phyloP scores from a whole-genome alignment of 2,888 invertebrate genomes.

The Drosophila nr. medialis region DNA sequence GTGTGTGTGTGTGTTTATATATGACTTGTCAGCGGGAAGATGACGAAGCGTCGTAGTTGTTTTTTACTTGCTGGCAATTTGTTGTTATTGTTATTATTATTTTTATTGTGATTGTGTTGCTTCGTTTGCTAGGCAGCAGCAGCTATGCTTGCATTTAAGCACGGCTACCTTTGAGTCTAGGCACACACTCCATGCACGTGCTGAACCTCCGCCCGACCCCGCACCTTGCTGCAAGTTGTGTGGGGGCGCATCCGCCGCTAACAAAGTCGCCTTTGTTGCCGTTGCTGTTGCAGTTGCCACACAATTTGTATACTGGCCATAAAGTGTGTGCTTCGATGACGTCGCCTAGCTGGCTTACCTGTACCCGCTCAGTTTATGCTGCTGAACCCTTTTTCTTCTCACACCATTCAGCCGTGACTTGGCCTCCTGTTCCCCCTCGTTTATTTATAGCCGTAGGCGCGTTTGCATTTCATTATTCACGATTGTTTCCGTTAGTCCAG shows the following conservation, averaged over 20 bases:
- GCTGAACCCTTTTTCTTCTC: constrained; percentile 30
- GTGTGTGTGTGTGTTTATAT: neutral
- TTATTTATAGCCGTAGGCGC: constrained; percentile 59
- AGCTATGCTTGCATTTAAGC: constrained; percentile 16
- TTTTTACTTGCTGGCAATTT: constrained; percentile 46
- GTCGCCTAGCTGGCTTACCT: constrained; percentile 38
- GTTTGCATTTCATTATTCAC: constrained; percentile 72
- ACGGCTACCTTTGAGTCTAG: constrained; percentile 11
- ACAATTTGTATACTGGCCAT: constrained; percentile 43
- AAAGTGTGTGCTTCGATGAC: constrained; percentile 29
- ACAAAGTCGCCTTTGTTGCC: constrained; percentile 22
- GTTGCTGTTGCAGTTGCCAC: constrained; percentile 11
- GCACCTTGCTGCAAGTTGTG: neutral
- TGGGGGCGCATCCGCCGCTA: constrained; percentile 27
- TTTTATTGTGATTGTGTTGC: constrained; percentile 50
- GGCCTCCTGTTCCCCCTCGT: constrained; percentile 19
- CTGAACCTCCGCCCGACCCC: constrained; percentile 3
- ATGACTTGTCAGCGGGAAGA: constrained; percentile 45
- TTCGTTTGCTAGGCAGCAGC: constrained; percentile 44
- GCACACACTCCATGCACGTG: constrained; percentile 61
- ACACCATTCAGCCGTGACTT: constrained; percentile 67
- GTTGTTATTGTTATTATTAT: constrained; percentile 40
- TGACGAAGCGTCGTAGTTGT: constrained; percentile 60
- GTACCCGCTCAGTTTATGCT: constrained; percentile 18
- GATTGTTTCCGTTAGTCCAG: constrained; percentile 73